Base-by-base conservation (phyloP, 1,140 invertebrate genomes). In the Sesamia nonagrioides region DNA sequence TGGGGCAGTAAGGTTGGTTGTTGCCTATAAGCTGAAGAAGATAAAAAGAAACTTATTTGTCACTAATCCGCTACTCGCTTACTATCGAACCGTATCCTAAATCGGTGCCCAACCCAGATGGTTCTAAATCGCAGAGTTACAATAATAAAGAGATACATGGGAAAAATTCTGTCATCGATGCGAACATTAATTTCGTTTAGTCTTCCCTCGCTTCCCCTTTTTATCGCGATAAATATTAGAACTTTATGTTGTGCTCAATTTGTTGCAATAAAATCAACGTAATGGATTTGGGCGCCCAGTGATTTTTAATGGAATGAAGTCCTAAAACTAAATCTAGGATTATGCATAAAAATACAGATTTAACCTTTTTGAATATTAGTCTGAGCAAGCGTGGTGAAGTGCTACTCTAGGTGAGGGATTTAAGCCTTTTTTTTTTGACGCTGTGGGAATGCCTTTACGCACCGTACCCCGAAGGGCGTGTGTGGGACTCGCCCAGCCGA, bases 221-320 rank as follows among this genome's bases (percentile, higher is more conserved):
- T 58, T 73, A 71, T 35, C 54, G 21, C 15, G 33, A 35, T 35
- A 33, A 35, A 71, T 11, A 71, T 71, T 58, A 45, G 50, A 73
- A 60, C 18, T 73, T 73, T 73, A 56, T 73, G 71, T 58, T 54
- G 27, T 27, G 68, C 17, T 0, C 68, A 71, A 71, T 71, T 54
- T 54, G 27, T 17, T 54, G 15, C 68, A 54, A 48, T 68, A 50
- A 54, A 71, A 71, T 71, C 48, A 71, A 54, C 18, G 2, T 71
- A 71, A 71, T 54, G 48, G 68, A 71, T 17, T 71, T 37, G 18
- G 42, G 66, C 6, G 27, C 21, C n/a, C 35, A 40, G 21, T 50
- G 66, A 33, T n/a, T n/a, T 27, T n/a, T 11, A 48, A 68, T 35
- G 45, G 66, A 5, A n/a, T 18, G 18, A 63, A 63, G 11, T 42